Evolutionary conservation across 1,140 invertebrate species (phyloP).

Genomic region (Artemia franciscana): DNA sequence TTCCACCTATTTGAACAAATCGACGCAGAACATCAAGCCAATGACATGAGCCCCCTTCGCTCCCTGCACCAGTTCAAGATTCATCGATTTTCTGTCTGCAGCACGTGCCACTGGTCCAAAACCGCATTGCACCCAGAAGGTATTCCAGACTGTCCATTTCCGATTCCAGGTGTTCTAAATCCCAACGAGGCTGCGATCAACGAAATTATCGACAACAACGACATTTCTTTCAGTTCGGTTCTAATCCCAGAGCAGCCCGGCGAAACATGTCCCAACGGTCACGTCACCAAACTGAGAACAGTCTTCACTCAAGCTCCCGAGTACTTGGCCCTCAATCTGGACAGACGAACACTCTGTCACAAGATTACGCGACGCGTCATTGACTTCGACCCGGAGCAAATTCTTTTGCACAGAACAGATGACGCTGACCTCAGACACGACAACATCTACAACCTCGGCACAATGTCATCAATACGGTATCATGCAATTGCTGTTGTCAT

Average conservation of each 20-base stretch:
- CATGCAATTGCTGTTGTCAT: too few species aligned
- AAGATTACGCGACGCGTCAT: too few species aligned
- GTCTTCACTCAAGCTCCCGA: too few species aligned
- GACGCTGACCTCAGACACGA: too few species aligned
- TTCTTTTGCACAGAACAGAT: too few species aligned
- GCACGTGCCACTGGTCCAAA: background rate
- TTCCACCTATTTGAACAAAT: background rate
- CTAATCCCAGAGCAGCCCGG: background rate
- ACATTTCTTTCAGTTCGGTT: background rate
- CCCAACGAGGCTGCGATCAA: background rate
- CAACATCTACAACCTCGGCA: too few species aligned
- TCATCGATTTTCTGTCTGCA: background rate
- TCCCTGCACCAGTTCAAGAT: background rate
- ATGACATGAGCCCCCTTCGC: background rate
- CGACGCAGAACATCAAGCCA: background rate
- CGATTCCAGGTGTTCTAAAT: background rate
- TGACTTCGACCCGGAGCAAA: too few species aligned
- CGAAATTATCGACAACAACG: background rate
- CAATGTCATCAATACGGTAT: too few species aligned
- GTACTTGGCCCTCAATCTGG: too few species aligned
- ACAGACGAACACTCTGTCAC: too few species aligned
- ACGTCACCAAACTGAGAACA: too few species aligned
- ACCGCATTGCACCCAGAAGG: background rate
- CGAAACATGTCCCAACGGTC: too few species aligned
- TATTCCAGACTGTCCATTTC: background rate